phyloP scores from a whole-genome alignment of 2,888 invertebrate genomes.

The Alloscopus bannaensis region DNA sequence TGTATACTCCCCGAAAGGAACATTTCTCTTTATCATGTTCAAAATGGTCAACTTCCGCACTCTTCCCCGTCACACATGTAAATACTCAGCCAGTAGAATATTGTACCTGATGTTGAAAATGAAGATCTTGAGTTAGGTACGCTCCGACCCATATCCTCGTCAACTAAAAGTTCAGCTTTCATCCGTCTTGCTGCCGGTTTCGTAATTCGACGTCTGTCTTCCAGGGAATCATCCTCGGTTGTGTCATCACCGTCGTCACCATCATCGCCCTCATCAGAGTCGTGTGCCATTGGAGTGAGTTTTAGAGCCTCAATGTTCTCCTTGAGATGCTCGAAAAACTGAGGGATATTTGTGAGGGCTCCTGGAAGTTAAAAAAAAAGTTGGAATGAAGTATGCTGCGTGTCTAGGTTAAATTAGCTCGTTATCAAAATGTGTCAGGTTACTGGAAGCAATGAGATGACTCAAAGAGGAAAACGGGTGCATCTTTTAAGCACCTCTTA shows the following conservation, averaged over 20 bases:
- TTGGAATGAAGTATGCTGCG: not conserved
- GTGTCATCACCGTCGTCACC: constrained; percentile 2
- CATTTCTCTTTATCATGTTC: too few species aligned
- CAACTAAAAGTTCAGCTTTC: constrained; percentile 46
- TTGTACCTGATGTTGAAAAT: constrained; percentile 37
- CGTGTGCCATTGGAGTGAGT: not conserved
- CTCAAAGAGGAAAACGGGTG: too few species aligned
- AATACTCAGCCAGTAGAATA: too few species aligned
- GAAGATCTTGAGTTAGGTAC: too few species aligned
- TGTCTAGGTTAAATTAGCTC: too few species aligned
- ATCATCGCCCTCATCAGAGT: not conserved
- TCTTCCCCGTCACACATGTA: not conserved
- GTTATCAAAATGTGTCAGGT: too few species aligned
- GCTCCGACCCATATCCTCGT: constrained; percentile 35
- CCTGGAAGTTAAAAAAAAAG: constrained; percentile 41
- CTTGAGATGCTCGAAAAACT: constrained; percentile 64
- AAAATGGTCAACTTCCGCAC: not conserved
- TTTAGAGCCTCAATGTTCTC: constrained; percentile 64
- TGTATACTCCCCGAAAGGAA: too few species aligned
- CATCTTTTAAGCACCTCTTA: too few species aligned
- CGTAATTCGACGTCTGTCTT: not conserved
- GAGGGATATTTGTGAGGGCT: constrained; percentile 66
- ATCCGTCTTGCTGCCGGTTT: constrained; percentile 44
- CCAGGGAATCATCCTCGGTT: not conserved
- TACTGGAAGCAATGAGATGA: too few species aligned